Conservation (phyloP, 2,888 invertebrate species). For the Ferrisia virgata region DNA sequence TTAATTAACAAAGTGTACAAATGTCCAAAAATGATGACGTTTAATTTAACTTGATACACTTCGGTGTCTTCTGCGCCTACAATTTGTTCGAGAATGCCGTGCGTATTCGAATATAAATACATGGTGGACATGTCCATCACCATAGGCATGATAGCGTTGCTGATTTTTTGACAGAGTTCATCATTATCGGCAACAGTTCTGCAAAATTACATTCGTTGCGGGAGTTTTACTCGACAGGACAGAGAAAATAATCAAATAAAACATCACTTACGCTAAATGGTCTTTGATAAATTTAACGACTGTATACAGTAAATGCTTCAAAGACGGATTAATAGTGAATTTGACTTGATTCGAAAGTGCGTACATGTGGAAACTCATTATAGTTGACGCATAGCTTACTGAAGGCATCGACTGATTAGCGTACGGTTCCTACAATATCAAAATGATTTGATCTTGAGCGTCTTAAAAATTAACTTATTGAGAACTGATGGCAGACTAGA, state of each 20-base stretch:
- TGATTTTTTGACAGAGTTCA: conserved; percentile 62
- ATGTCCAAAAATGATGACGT: conserved; percentile 63
- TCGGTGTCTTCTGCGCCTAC: conserved; percentile 44
- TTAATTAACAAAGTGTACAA: conserved; percentile 67
- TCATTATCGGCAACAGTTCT: conserved; percentile 59
- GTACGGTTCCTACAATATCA: conserved; percentile 25
- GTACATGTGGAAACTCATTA: conserved; percentile 66
- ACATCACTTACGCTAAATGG: conserved; percentile 57
- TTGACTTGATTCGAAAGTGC: conserved; percentile 62
- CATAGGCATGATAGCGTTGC: conserved; percentile 71
- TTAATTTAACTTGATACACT: conserved; percentile 39
- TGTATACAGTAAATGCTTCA: conserved; percentile 65
- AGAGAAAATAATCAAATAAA: not conserved
- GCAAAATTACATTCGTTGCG: not conserved
- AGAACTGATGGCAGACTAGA: not conserved
- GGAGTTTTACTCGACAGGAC: not conserved
- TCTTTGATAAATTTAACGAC: conserved; percentile 65
- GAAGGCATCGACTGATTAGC: conserved; percentile 61
- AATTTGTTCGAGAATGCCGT: conserved; percentile 61
- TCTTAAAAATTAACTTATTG: not conserved
- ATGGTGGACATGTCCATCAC: conserved; percentile 75
- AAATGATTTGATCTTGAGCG: not conserved
- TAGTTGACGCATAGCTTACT: conserved; percentile 75
- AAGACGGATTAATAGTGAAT: conserved; percentile 57
- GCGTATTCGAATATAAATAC: conserved; percentile 64